Conservation (phyloP, 2,113 vertebrate genomes). For the Ornithorhynchus anatinus region DNA sequence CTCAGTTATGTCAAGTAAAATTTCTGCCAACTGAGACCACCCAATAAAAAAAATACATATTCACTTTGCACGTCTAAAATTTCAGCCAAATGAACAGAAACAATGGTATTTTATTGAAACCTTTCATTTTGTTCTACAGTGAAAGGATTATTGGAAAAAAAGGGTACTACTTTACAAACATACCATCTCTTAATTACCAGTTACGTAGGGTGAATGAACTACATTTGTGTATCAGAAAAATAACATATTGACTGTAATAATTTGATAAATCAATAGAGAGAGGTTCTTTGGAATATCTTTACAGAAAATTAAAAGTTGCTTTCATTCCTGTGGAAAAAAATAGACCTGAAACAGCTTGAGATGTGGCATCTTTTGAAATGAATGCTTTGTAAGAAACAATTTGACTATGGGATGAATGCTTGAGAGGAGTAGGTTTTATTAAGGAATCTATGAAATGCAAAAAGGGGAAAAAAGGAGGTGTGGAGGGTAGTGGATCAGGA, state of each 20-base stretch:
- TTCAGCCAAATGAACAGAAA: constrained; percentile 24
- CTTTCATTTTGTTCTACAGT: constrained; percentile 29
- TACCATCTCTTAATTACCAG: constrained; percentile 30
- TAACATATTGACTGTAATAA: neutral
- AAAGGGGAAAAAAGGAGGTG: neutral
- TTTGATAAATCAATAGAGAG: fast-evolving
- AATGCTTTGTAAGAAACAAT: fast-evolving
- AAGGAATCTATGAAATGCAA: neutral
- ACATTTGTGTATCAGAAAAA: neutral
- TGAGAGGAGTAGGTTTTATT: neutral
- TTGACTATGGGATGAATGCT: fast-evolving
- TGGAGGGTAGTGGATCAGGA: neutral
- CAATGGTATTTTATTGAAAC: constrained; percentile 6
- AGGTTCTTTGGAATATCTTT: neutral
- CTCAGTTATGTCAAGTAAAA: neutral
- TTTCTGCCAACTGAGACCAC: neutral
- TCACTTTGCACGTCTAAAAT: neutral
- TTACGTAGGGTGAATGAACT: constrained; percentile 42
- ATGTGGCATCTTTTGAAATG: neutral
- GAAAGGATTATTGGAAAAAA: neutral
- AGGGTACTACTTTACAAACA: neutral
- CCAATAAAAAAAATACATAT: neutral
- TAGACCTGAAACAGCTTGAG: neutral
- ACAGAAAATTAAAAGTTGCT: neutral
- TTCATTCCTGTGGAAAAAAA: neutral